Percentiles rank a stretch among this genome's conserved stretches.
Evolutionary conservation across 2,797 vertebrate species (phyloP).

Genomic region (Sebastolobus alascanus): DNA sequence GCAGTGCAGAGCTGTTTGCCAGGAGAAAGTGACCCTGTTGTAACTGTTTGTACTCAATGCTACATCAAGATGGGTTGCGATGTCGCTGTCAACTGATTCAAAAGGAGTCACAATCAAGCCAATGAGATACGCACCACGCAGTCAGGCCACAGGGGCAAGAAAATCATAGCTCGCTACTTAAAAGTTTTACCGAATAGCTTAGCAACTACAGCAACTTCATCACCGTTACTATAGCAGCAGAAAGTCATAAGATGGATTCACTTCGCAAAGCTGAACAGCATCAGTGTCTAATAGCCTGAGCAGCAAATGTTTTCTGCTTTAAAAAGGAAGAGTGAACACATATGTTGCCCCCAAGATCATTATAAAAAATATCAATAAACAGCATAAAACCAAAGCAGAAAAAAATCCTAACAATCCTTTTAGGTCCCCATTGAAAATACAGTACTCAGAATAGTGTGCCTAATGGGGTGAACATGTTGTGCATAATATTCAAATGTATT

Average conservation of each 20-base stretch:
- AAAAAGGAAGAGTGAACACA: constrained; percentile 39
- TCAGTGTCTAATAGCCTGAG: constrained; percentile 31
- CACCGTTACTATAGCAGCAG: constrained; percentile 64
- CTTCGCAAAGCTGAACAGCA: constrained; percentile 19
- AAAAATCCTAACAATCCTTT: constrained; percentile 40
- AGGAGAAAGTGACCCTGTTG: constrained; percentile 69
- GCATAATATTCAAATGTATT: constrained; percentile 42
- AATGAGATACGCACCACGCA: constrained; percentile 17
- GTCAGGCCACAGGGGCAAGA: constrained; percentile 27
- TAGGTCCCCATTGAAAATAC: constrained; percentile 37
- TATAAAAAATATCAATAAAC: constrained; percentile 36
- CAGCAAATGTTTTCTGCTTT: constrained; percentile 33
- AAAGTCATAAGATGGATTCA: constrained; percentile 39
- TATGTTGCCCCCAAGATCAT: constrained; percentile 38
- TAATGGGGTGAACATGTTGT: constrained; percentile 51
- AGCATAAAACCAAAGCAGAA: constrained; percentile 43
- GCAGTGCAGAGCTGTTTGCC: constrained; percentile 46
- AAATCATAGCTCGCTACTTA: constrained; percentile 34
- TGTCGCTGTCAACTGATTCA: constrained; percentile 35
- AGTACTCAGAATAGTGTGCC: constrained; percentile 23
- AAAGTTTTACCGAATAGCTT: constrained; percentile 50
- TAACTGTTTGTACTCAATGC: constrained; percentile 45
- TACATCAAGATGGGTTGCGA: constrained; percentile 48
- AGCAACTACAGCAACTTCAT: constrained; percentile 48
- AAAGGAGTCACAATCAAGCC: constrained; percentile 31